These are phyloP conservation scores for Paguma larvata DNA, from an alignment of 2,797 vertebrate species.

Conservation along the genomic window DNA sequence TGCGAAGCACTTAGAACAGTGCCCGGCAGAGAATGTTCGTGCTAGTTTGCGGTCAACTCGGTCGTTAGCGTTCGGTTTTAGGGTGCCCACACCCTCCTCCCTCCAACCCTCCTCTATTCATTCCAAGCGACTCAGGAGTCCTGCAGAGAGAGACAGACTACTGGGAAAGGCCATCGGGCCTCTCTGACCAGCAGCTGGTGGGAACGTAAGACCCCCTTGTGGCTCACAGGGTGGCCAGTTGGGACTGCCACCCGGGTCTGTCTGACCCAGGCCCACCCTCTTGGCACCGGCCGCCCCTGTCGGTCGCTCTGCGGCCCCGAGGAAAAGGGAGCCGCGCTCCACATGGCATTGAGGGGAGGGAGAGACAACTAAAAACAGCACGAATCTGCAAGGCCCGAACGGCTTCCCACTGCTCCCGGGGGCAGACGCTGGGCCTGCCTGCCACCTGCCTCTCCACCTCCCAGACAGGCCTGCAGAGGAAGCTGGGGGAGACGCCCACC, in stretches of 20 bases:
- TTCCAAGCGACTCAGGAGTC: neutral
- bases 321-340: neutral
- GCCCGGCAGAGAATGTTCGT: neutral
- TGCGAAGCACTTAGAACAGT: neutral
- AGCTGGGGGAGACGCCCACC: constrained; percentile 38
- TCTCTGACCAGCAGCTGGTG: neutral
- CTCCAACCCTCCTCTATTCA: neutral
- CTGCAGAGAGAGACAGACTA: neutral
- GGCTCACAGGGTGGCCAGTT: neutral
- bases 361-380: constrained; percentile 73
- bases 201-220: neutral
- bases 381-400: neutral
- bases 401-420: constrained; percentile 61
- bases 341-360: neutral
- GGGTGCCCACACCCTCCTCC: neutral
- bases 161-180: fast-evolving
- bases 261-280: neutral
- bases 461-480: constrained; percentile 47
- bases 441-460: constrained; percentile 63
- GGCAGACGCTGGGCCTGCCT: constrained; percentile 85
- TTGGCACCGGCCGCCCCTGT: neutral
- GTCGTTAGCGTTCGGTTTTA: fast-evolving
- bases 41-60: neutral
- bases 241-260: neutral
- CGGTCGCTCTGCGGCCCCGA: neutral